Base-by-base conservation (phyloP, 1,140 invertebrate species). In the Capitella teleta region DNA sequence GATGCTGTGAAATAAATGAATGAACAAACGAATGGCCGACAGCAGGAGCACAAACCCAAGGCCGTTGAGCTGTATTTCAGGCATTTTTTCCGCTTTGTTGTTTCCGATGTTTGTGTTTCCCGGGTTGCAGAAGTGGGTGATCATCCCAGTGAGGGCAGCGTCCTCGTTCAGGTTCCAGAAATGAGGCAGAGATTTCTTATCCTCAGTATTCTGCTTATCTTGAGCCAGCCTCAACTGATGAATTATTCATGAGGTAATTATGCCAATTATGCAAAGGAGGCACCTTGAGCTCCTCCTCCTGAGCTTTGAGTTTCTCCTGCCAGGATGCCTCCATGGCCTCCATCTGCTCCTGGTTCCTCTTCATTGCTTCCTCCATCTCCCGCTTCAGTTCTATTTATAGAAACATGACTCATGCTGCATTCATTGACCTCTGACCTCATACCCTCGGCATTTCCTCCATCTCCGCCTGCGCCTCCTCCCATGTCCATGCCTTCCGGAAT, bases 81-180 rank as follows among this genome's bases (percentile, higher is more conserved):
- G 61, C n/a, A 60, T 28, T n/a, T 61, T 59, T 10, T 52, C 50
- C 8, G 64, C 63, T 30, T 61, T 63, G 21, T 59, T 61, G 51
- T 69, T 75, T 28, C 79, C 79, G 42, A 80, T 61, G 6, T 63
- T 67, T 10, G 54, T 73, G 24, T 59, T 65, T 55, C 78, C 78
- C 25, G 62, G 56, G 50, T 68, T 65, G 38, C 77, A 64, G 54
- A 81, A 75, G 61, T 80, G 76, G 30, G 78, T 62, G 36, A 81
- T 70, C 67, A 78, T 76, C 12, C 74, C 77, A 1, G 76, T 74
- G 3, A 81, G 63, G 52, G 76, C 73, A 5, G 79, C 74, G 64
- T 81, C 79, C 51, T 78, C 74, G 62, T 81, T 81, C 21, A 81
- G 61, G 64, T 81, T 82, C 66, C 75, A 79, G 28, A 81, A 67